Conservation (phyloP, 2,113 vertebrate genomes). For the Geococcyx californianus region DNA sequence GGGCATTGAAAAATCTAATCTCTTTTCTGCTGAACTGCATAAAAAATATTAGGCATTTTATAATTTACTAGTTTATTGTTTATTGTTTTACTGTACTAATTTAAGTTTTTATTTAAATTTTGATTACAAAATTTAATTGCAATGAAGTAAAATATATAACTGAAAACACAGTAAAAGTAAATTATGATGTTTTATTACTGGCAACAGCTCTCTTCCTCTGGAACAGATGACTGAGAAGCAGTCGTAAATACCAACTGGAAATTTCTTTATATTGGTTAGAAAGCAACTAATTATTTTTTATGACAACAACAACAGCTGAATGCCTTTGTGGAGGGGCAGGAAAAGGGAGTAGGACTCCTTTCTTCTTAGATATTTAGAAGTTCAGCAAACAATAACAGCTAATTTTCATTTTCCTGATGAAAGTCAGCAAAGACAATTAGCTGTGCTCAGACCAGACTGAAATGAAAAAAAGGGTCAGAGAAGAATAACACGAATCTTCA, state of each 20-base stretch:
- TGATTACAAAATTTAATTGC: neutral
- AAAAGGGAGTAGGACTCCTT: neutral
- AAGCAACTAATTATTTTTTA: conserved; percentile 6
- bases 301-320: neutral
- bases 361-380: conserved; percentile 24
- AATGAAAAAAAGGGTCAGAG: conserved; percentile 9
- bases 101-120: neutral
- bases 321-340: neutral
- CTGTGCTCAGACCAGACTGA: neutral
- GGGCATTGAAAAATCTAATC: neutral
- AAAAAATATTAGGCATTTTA: neutral
- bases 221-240: neutral
- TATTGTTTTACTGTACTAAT: neutral
- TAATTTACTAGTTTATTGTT: neutral
- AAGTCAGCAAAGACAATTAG: conserved; percentile 28
- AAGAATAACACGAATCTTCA: conserved; percentile 41
- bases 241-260: conserved; percentile 9
- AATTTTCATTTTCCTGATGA: conserved; percentile 26
- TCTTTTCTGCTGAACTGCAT: neutral
- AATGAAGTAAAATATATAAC: neutral
- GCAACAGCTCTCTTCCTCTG: neutral
- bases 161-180: neutral
- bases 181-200: neutral
- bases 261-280: conserved; percentile 1
- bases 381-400: conserved; percentile 3